A percentile compares a stretch with the other conserved stretches of the same genome.
These are phyloP conservation scores for Urechis unicinctus DNA, from an alignment of 2,888 invertebrate genomes.

Conservation along the genomic window DNA sequence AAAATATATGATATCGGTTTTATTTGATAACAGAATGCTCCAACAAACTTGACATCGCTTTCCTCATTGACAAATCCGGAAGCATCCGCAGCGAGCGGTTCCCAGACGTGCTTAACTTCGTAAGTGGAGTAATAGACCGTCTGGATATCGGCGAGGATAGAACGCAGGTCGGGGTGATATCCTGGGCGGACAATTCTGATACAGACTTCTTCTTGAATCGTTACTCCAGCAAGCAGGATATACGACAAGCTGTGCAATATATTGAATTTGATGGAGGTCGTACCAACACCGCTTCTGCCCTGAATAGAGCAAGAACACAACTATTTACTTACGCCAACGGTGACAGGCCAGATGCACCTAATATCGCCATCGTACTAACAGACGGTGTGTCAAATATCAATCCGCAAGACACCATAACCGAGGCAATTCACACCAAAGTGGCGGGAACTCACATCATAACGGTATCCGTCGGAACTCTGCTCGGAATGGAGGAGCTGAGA, in stretches of 20 bases:
- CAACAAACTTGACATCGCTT: slow-evolving; percentile 23
- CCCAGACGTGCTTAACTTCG: slow-evolving; percentile 9
- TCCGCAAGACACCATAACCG: slow-evolving; percentile 29
- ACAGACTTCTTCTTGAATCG: slow-evolving; percentile 33
- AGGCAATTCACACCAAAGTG: slow-evolving; percentile 21
- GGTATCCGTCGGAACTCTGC: neutral
- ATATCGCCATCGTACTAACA: slow-evolving; percentile 34
- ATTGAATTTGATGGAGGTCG: slow-evolving; percentile 24
- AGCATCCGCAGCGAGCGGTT: slow-evolving; percentile 15
- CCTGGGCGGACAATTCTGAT: slow-evolving; percentile 18
- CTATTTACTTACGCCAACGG: slow-evolving; percentile 32
- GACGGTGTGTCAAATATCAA: slow-evolving; percentile 39
- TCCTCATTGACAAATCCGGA: slow-evolving; percentile 19
- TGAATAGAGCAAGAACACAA: slow-evolving; percentile 26
- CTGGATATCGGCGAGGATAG: slow-evolving; percentile 27
- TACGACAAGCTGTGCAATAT: slow-evolving; percentile 28
- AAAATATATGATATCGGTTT: no score
- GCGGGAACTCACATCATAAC: slow-evolving; percentile 11
- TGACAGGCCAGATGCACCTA: slow-evolving; percentile 33
- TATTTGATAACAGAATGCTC: slow-evolving; percentile 12
- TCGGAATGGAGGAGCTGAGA: slow-evolving; percentile 29
- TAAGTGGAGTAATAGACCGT: slow-evolving; percentile 7
- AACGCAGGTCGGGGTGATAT: slow-evolving; percentile 18
- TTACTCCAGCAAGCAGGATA: slow-evolving; percentile 23
- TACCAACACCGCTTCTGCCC: slow-evolving; percentile 39